Evolutionary conservation across 2,888 invertebrate species (phyloP), one percentile per base, ranked within the genome.

Genomic region (Platycheirus albimanus): DNA sequence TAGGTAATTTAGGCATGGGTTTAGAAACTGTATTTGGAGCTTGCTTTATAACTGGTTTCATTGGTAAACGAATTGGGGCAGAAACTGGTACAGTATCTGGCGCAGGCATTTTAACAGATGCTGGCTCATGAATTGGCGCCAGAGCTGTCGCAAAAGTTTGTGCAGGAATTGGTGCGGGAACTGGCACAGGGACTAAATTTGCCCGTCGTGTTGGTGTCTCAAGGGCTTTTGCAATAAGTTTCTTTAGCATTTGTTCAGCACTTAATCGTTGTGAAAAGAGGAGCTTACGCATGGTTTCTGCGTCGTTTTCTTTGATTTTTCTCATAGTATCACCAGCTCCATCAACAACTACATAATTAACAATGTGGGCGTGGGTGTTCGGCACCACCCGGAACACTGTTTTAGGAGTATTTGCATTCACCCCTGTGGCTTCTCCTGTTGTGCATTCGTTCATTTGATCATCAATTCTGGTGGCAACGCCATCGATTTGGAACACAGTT

Each of bases 351-450:
- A 90, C 89, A 67, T 90, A 90, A 58, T 89, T 90, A 0, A 90
- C 88, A n/a, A 90, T 87, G 20, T 90, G 90, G 0, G 89, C 89
- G 81, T 90, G 90, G 1, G 90, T 89, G 61, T 89, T 90, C 0
- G 89, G 90, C n/a, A 89, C 88, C 15, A 90, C 88, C 6, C 90
- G 88, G 71, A 88, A 90, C 0, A 90, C 87, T 0, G 88, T 84
- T 54, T 87, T 87, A 0, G 75, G 66, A 1, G 49, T 66, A 13
- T 10, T 52, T 11, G 6, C 10, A 0, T 19, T 0, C 5, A 0
- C 0, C 5, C 15, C 10, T 17, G 7, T 28, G 4, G 36, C 45
- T 7, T 71, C 54, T 0, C 47, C 17, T 11, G 61, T 6, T 11
- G 13, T 20, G 4, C 41, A 1, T 69, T 1, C 84, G 63, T 86